These are phyloP conservation scores for Montipora capricornis DNA, from an alignment of 64 coral and sea anemone species.

Conservation along the genomic window DNA sequence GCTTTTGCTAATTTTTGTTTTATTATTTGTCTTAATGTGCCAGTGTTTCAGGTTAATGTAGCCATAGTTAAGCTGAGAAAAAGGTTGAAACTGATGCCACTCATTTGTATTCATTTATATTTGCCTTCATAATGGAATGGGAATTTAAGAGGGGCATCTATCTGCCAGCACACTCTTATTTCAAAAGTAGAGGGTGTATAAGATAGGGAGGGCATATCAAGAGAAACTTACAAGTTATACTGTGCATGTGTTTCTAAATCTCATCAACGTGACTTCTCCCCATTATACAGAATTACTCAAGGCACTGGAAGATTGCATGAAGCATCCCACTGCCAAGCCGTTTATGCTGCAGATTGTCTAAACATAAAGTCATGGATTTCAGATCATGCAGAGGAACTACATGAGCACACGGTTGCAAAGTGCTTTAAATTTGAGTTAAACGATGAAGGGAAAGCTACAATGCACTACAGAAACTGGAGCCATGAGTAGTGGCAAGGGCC, in stretches of 20 bases:
- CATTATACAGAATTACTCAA: slow-evolving; percentile 2
- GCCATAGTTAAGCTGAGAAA: too few relatives aligned
- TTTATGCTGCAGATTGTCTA: not conserved
- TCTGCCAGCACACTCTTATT: too few relatives aligned
- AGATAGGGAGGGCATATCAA: too few relatives aligned
- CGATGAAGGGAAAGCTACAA: slow-evolving; percentile 9
- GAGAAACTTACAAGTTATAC: not conserved
- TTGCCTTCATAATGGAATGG: too few relatives aligned
- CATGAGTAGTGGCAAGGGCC: slow-evolving; percentile 2
- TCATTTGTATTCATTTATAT: too few relatives aligned
- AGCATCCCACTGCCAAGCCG: slow-evolving; percentile 1
- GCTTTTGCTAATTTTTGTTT: not conserved
- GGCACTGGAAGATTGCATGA: slow-evolving; percentile 1
- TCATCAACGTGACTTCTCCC: not conserved
- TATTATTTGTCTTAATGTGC: too few relatives aligned
- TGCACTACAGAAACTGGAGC: slow-evolving; percentile 14
- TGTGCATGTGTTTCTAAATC: not conserved
- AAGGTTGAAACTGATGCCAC: too few relatives aligned
- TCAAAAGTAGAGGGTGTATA: too few relatives aligned
- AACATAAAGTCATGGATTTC: slow-evolving; percentile 15
- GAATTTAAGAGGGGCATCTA: too few relatives aligned
- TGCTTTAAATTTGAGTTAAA: slow-evolving; percentile 1
- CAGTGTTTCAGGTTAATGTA: too few relatives aligned
- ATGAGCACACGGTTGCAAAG: slow-evolving; percentile 30
- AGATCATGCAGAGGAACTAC: slow-evolving; percentile 34